Conservation (phyloP, 2,113 vertebrate species). For the Rana temporaria region DNA sequence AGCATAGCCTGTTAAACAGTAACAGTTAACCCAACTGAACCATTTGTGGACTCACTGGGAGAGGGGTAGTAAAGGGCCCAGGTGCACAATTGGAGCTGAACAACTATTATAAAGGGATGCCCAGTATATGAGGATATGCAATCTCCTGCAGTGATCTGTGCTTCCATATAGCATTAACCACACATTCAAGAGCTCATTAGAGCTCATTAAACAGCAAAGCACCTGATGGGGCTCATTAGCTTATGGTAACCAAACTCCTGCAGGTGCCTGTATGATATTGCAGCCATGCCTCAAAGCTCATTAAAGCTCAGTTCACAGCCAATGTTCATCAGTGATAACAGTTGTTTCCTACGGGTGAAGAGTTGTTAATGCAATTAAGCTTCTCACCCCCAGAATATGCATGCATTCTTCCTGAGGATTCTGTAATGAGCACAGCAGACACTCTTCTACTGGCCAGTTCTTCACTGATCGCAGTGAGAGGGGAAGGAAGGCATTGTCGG, state of each 20-base stretch:
- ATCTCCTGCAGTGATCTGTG: constrained; percentile 36
- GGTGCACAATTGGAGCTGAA: constrained; percentile 8
- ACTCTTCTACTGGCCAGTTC: constrained; percentile 35
- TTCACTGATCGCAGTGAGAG: constrained; percentile 44
- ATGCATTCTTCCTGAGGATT: constrained; percentile 35
- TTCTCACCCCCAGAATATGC: constrained; percentile 28
- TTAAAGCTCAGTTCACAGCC: constrained; percentile 31
- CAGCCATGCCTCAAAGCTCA: constrained; percentile 31
- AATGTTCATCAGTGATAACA: constrained; percentile 30
- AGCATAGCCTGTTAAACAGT: not conserved
- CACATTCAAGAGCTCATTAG: constrained; percentile 47
- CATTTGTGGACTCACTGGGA: not conserved
- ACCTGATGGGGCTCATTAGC: constrained; percentile 53
- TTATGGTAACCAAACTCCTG: constrained; percentile 52
- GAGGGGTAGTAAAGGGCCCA: not conserved
- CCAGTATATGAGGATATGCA: constrained; percentile 19
- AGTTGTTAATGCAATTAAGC: constrained; percentile 56
- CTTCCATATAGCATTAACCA: constrained; percentile 25
- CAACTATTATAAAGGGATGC: constrained; percentile 23
- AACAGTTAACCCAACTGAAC: not conserved
- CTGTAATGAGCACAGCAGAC: constrained; percentile 45
- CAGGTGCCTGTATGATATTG: constrained; percentile 43
- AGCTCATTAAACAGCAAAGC: constrained; percentile 29
- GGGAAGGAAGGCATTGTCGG: constrained; percentile 49
- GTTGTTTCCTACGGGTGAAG: constrained; percentile 30